These are phyloP conservation scores for Coregonus ussuriensis DNA, from an alignment of 2,797 vertebrate genomes.

Conservation along the genomic window DNA sequence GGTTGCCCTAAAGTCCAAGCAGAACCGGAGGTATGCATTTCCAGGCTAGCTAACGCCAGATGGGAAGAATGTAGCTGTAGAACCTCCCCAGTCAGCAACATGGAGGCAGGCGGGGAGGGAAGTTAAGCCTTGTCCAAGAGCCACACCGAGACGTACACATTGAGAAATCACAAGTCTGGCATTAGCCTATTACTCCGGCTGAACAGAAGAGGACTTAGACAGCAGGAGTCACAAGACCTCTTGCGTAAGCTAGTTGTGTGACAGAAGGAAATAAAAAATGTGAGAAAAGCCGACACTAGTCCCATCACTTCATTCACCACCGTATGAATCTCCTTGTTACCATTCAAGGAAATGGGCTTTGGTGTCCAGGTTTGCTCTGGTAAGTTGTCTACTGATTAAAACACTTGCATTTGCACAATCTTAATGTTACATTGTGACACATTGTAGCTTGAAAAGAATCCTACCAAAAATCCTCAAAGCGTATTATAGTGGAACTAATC, in stretches of 20 bases:
- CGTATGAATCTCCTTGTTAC: neutral
- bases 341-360: no score
- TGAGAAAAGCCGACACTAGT: slow-evolving; percentile 38
- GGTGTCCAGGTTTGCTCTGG: no score
- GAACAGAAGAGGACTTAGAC: slow-evolving; percentile 46
- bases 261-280: slow-evolving; percentile 26
- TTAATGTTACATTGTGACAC: no score
- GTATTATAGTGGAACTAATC: no score
- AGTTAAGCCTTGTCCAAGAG: slow-evolving; percentile 33
- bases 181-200: slow-evolving; percentile 47
- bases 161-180: slow-evolving; percentile 55
- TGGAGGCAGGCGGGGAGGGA: slow-evolving; percentile 39
- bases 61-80: slow-evolving; percentile 19
- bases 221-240: slow-evolving; percentile 61
- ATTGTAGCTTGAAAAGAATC: no score
- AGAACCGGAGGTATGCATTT: slow-evolving; percentile 55
- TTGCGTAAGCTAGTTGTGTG: slow-evolving; percentile 54
- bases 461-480: no score
- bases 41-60: neutral
- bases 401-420: no score
- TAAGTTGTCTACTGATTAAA: no score
- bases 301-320: slow-evolving; percentile 43
- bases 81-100: slow-evolving; percentile 61
- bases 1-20: slow-evolving; percentile 60
- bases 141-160: neutral